A percentile compares a stretch with the other conserved stretches of the same genome.
phyloP scores from a whole-genome alignment of 2,797 vertebrate genomes.

The Amblyraja radiata region DNA sequence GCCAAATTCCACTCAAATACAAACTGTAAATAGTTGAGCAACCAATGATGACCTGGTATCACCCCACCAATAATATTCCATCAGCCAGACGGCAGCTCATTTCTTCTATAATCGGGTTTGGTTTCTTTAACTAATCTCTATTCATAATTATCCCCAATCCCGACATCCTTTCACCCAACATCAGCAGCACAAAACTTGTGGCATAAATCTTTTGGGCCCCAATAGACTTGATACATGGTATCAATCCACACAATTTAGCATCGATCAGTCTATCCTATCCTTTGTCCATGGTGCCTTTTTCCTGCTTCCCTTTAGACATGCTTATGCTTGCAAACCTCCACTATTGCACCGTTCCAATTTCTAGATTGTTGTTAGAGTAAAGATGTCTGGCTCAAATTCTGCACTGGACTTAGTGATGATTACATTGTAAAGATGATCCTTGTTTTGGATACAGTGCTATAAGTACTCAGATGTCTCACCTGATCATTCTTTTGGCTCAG shows the following conservation, averaged over 20 bases:
- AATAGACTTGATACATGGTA: background rate
- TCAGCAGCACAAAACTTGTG: too few relatives aligned
- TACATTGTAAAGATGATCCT: background rate
- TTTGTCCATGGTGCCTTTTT: background rate
- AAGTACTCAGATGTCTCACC: background rate
- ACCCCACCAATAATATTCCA: too few relatives aligned
- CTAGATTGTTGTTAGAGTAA: background rate
- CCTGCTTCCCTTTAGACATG: background rate
- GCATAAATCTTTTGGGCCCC: background rate
- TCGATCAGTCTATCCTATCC: background rate
- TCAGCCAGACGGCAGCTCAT: too few relatives aligned
- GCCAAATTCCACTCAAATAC: too few relatives aligned
- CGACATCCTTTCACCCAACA: background rate
- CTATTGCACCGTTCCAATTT: background rate
- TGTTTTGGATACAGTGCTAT: background rate
- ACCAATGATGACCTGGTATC: too few relatives aligned
- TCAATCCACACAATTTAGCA: background rate
- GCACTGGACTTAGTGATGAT: background rate
- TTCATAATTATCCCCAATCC: too few relatives aligned
- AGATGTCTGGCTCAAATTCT: too few relatives aligned
- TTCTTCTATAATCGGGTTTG: too few relatives aligned
- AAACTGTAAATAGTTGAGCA: too few relatives aligned
- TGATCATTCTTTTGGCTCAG: background rate
- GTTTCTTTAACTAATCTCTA: too few relatives aligned
- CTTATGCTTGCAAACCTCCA: background rate